Percentiles rank a stretch among this genome's conserved stretches.
phyloP scores from a whole-genome alignment of 2,113 vertebrate genomes.

The Siniperca knerii region DNA sequence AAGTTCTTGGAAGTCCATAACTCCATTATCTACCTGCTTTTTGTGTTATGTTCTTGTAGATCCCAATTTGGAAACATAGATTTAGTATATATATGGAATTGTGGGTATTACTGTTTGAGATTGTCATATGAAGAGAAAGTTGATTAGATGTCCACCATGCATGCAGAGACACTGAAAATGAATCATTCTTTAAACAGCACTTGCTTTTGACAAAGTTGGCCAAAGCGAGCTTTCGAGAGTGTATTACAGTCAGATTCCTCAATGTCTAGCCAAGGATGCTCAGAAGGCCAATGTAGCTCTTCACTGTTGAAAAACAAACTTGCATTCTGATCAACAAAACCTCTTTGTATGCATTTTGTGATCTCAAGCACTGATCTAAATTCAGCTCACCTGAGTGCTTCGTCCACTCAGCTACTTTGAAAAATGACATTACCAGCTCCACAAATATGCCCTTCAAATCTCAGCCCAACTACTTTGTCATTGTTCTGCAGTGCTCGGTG shows the following conservation, averaged over 20 bases:
- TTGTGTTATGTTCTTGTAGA: neutral
- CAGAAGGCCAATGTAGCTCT: neutral
- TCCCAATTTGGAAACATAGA: neutral
- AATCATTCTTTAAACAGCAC: neutral
- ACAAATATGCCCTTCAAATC: conserved; percentile 29
- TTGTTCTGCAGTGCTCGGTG: conserved; percentile 37
- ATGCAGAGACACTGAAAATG: neutral
- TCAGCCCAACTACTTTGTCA: conserved; percentile 22
- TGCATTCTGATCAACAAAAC: conserved; percentile 10
- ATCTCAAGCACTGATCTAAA: conserved; percentile 32
- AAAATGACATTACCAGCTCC: conserved; percentile 15
- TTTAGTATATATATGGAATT: neutral
- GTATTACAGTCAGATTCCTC: conserved; percentile 23
- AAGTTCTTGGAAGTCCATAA: neutral
- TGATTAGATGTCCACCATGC: neutral
- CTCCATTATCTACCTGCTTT: neutral
- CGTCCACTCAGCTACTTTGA: conserved; percentile 24
- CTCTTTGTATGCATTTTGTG: conserved; percentile 1
- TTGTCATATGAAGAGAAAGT: neutral
- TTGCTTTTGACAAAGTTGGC: neutral
- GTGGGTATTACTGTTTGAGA: neutral
- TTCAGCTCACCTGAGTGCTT: conserved; percentile 40
- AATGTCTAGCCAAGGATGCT: conserved; percentile 1
- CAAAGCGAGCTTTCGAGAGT: neutral
- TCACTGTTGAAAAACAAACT: neutral